Percentiles rank a stretch among this genome's conserved stretches.
Conservation (phyloP, 2,797 vertebrate species). For the Sebastes steindachneri region DNA sequence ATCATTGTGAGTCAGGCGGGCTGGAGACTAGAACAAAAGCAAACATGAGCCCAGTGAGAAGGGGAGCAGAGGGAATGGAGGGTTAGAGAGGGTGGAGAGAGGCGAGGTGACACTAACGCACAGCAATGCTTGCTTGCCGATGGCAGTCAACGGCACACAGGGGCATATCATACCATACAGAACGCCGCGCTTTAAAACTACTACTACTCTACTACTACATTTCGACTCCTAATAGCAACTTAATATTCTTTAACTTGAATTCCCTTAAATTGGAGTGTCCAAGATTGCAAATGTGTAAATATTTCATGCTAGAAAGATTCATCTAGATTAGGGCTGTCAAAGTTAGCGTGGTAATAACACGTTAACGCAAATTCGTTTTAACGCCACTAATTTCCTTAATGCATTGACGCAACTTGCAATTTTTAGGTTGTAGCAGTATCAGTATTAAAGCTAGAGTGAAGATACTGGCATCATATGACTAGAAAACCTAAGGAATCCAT, state of each 20-base stretch:
- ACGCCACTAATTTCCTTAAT: no score
- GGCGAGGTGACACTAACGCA: conserved; percentile 27
- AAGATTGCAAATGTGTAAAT: not conserved
- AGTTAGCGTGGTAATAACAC: no score
- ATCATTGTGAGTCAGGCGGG: conserved; percentile 73
- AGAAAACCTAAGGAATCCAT: no score
- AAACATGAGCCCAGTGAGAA: conserved; percentile 67
- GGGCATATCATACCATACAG: not conserved
- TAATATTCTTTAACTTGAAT: not conserved
- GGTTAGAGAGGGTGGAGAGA: conserved; percentile 4
- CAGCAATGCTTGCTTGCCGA: conserved; percentile 4
- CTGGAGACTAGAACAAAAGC: conserved; percentile 74
- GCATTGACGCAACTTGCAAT: no score
- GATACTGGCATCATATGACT: no score
- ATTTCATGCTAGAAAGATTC: not conserved
- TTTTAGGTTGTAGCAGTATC: no score
- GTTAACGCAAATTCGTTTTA: no score
- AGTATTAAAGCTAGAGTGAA: no score
- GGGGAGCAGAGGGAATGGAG: not conserved
- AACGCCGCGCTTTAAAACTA: not conserved
- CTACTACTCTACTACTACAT: no score
- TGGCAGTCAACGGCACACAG: conserved; percentile 24
- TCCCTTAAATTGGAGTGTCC: not conserved
- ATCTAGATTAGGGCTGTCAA: not conserved
- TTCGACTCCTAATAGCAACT: not conserved